Evolutionary conservation across 1,140 invertebrate genomes (phyloP).

Genomic region (Drosophila bipectinata): DNA sequence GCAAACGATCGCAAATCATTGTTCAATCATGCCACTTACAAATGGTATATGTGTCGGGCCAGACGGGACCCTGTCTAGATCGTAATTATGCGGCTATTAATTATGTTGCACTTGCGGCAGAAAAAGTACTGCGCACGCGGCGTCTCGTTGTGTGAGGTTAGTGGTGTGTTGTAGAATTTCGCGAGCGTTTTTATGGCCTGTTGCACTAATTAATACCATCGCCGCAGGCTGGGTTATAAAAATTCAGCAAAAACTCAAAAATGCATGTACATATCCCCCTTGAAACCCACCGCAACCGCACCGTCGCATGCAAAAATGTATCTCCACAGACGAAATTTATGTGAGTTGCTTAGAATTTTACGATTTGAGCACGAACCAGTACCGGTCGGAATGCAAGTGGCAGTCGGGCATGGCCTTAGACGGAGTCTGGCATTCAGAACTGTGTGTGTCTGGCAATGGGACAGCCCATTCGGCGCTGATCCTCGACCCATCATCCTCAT

Average conservation of each 20-base stretch:
- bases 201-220: constrained; percentile 69
- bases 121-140: constrained; percentile 23
- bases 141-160: constrained; percentile 68
- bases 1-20: constrained; percentile 18
- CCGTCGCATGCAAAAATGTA: constrained; percentile 30
- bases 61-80: constrained; percentile 14
- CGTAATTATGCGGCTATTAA: constrained; percentile 45
- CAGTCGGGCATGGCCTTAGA: constrained; percentile 40
- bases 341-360: constrained; percentile 43
- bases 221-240: constrained; percentile 48
- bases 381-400: constrained; percentile 40
- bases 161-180: constrained; percentile 49
- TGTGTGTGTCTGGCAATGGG: constrained; percentile 38
- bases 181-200: constrained; percentile 51
- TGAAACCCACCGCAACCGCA: no score
- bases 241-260: constrained; percentile 25
- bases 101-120: constrained; percentile 44
- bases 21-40: constrained; percentile 16
- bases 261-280: neutral
- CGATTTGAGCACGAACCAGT: constrained; percentile 37
- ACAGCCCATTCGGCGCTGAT: constrained; percentile 5
- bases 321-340: constrained; percentile 52
- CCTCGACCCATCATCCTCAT: neutral
- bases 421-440: constrained; percentile 27
- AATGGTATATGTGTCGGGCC: neutral